These are phyloP conservation scores for Astreopora myriophthalma DNA, from an alignment of 64 coral and sea anemone species.

Conservation along the genomic window DNA sequence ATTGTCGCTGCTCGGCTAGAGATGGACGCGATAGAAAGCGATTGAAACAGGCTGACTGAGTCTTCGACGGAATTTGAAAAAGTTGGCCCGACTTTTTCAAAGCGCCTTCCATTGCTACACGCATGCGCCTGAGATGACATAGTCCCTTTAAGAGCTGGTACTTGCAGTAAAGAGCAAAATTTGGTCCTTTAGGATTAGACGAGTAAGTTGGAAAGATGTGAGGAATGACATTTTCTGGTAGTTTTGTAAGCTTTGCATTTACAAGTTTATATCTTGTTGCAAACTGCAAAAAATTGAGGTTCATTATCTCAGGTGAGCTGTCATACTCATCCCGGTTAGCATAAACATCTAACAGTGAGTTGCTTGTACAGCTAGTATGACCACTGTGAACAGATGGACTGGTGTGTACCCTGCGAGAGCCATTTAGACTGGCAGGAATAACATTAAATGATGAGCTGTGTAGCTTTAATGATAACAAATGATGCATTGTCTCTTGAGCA, in stretches of 20 bases:
- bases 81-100: too few species aligned
- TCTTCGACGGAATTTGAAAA: too few species aligned
- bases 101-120: too few species aligned
- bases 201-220: constrained; percentile 22
- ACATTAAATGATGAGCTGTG: constrained; percentile 39
- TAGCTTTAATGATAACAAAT: constrained; percentile 41
- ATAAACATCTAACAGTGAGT: too few species aligned
- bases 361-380: background rate
- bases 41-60: background rate
- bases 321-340: constrained; percentile 30
- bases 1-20: background rate
- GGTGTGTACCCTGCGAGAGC: too few species aligned
- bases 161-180: too few species aligned
- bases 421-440: constrained; percentile 29
- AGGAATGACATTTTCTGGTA: constrained; percentile 29
- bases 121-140: too few species aligned
- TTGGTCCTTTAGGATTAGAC: too few species aligned
- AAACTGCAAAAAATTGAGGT: constrained; percentile 46
- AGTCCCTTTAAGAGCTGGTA: background rate
- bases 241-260: background rate
- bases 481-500: constrained; percentile 44
- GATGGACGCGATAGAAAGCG: background rate
- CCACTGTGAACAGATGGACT: background rate
- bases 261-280: constrained; percentile 41
- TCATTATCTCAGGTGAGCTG: background rate